Evolutionary conservation across 1,140 invertebrate genomes (phyloP), one percentile per base, ranked within the genome.

Genomic region (Halyomorpha halys): DNA sequence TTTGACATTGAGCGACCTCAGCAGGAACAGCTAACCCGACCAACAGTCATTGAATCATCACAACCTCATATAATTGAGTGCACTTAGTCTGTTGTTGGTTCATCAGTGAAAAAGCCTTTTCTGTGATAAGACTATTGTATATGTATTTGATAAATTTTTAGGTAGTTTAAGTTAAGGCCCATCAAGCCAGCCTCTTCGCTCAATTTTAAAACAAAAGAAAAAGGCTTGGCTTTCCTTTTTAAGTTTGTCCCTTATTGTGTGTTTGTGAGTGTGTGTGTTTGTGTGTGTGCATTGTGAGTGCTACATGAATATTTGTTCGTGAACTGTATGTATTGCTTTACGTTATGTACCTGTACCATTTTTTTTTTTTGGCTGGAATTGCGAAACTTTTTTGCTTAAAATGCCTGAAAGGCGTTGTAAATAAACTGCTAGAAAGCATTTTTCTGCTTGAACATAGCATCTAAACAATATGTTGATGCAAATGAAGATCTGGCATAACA

Each of bases 1-100:
- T 76, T 73, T 66, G 76, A 77, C 16, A 68, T 73, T 44, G 25
- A 44, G 16, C 16, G 61, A 14, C 68, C 71, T 47, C 72, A 66
- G 60, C 63, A 69, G 44, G 71, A 70, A 61, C 66, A 67, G 14
- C 86, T 53, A 87, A 81, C 69, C 86, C 89, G 74, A 86, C 87
- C 49, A 86, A 89, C 76, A 86, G 69, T 70, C 60, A 91, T 91
- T 74, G 87, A 90, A 76, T 88, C 86, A 47, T 89, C 82, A 68
- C 87, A 90, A 73, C 87, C 87, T 30, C 87, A 90, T 76, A 89
- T 90, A 69, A 90, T 91, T 70, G 87, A 90, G 78, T 91, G 89
- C 78, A 90, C 87, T 76, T 91, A 89, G 54, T 27, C 54, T 59
- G 54, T 21, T 27, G 16, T 27, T 34, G 16, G 23, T 59, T 59